These are phyloP conservation scores for Lottia gigantea DNA, from an alignment of 2,888 invertebrate species.

Conservation along the genomic window DNA sequence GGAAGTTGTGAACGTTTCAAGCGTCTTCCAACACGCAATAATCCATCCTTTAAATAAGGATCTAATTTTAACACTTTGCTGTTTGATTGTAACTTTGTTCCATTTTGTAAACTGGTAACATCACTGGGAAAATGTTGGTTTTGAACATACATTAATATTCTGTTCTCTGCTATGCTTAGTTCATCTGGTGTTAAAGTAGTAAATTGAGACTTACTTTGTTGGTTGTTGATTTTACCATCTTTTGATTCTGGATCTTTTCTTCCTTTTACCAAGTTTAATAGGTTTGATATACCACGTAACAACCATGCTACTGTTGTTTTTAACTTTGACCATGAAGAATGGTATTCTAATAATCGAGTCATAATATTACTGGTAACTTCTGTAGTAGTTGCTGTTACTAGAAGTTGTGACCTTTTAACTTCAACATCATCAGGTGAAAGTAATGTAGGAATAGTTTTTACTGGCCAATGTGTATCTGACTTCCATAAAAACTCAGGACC, in stretches of 20 bases:
- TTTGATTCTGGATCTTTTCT: too few relatives aligned
- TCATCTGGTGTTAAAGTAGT: neutral
- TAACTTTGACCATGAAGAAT: neutral
- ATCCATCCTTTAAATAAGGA: neutral
- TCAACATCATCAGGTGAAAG: neutral
- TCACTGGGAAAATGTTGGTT: neutral
- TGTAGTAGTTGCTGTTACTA: neutral
- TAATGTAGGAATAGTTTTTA: neutral
- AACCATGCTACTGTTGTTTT: slow-evolving; percentile 3
- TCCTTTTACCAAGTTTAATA: neutral
- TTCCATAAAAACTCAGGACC: slow-evolving; percentile 13
- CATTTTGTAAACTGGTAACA: neutral
- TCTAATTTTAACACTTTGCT: slow-evolving; percentile 14
- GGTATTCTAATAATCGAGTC: neutral
- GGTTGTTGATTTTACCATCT: neutral
- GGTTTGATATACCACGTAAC: neutral
- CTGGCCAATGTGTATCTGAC: neutral
- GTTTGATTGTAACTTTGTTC: neutral
- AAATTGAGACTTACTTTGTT: neutral
- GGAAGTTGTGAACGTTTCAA: neutral
- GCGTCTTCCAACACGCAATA: slow-evolving; percentile 13
- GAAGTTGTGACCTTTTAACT: slow-evolving; percentile 9
- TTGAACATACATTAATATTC: slow-evolving; percentile 10
- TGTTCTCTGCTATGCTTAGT: neutral
- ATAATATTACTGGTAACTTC: neutral